Base-by-base conservation (phyloP, 1,140 invertebrate species). In the Drosophila virilis region DNA sequence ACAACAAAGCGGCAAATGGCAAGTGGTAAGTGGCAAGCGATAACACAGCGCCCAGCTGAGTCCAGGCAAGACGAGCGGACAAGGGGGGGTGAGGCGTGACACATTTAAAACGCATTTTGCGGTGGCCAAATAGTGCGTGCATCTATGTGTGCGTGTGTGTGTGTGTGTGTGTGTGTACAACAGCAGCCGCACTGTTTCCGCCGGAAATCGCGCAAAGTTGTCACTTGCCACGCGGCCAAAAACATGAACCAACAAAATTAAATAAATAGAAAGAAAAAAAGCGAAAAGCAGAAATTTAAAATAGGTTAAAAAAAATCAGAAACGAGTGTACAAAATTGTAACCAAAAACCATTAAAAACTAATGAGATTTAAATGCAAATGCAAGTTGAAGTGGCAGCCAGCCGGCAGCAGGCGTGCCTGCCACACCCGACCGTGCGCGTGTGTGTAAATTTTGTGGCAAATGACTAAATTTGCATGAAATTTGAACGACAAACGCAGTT, bases 331-430 rank as follows among this genome's bases (percentile, higher is more conserved):
- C 50, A 80, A 81, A 75, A 60, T 65, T 77, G 74, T 62, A 73
- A 80, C 67, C 84, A 77, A 86, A 28, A 88, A 84, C 80, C 84
- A 89, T 88, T 88, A 88, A 80, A 88, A 88, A 84, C 84, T 88
- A 88, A 88, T 88, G 84, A 88, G 84, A 84, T 88, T 89, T 89
- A 88, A 88, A 88, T 88, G 84, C 80, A 88, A 88, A 88, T 88
- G 78, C 85, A 68, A 64, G 64, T 72, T 75, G 40, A 74, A 80
- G 74, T 77, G 68, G 62, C 58, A 40, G 22, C 35, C 58, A 60
- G 15, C 7, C 1, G 48, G 10, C 22, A 12, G 7, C 40, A 37
- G 35, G 65, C 67, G 69, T 62, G 54, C 50, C 43, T 52, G 46
- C 37, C 57, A 40, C 37, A 22, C 59, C 8, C 38, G 8, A 37